Base-by-base conservation (phyloP, 1,140 invertebrate species). In the Drosophila rufa region DNA sequence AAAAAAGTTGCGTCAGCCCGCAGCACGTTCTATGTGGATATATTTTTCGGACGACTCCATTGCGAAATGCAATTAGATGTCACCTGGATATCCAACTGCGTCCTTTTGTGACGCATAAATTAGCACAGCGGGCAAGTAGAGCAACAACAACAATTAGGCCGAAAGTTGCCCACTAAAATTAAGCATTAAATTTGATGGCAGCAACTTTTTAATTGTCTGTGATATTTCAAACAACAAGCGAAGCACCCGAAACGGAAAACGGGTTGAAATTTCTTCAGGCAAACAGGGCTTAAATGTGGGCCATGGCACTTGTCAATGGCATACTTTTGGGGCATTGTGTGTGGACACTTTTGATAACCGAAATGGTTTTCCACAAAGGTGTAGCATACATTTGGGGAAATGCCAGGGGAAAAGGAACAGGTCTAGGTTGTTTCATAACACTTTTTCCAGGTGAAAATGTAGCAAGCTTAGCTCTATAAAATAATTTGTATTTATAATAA, bases 131-230 rank as follows among this genome's bases (percentile, higher is more conserved):
- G 19, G 36, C 22, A n/a, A 36, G 36, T 40, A 58, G 57, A 48
- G 61, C 30, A 65, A 69, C 71, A 83, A 83, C 69, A 71, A 27
- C 67, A 73, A 73, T 73, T 73, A 73, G 56, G 65, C 70, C 56
- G 0, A 79, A 82, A 82, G 80, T 84, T 84, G 27, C 50, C 56
- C 73, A 74, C 82, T 84, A 61, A 84, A 85, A 74, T 77, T 80
- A 69, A 50, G 60, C 78, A 81, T 85, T 81, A 77, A 53, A 62
- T 85, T 84, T 79, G 75, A 85, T 84, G 69, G 78, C 60, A 25
- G 22, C 25, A 67, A 75, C 57, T 81, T 81, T 69, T 67, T 62
- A 77, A 73, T 80, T 62, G 66, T 64, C 59, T 67, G 61, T 33
- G 56, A 80, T 79, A 67, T 61, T 61, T 79, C 30, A 65, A 77